Conservation (phyloP, 2,888 invertebrate species). For the Ectemnius lituratus region DNA sequence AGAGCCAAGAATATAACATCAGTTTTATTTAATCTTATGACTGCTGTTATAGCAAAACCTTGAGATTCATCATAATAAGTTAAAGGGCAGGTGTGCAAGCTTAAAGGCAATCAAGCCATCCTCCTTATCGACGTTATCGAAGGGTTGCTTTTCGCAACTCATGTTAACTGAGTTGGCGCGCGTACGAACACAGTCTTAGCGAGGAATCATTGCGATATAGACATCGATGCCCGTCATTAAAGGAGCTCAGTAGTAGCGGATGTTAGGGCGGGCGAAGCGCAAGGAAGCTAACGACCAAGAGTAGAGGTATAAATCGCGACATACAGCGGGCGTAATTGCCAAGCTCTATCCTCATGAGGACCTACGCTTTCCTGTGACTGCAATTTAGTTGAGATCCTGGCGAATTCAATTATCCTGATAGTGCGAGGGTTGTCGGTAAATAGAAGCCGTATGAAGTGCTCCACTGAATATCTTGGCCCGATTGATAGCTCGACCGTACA, state of each 20-base stretch:
- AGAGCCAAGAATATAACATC: no score
- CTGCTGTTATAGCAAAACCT: no score
- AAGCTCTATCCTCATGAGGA: constrained; percentile 18
- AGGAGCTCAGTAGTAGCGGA: constrained; percentile 1
- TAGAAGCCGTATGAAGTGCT: no score
- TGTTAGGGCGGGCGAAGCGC: neutral
- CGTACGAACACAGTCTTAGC: no score
- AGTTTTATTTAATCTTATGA: no score
- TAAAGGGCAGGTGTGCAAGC: no score
- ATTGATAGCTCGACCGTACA: constrained; percentile 21
- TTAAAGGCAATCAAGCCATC: no score
- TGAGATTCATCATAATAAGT: no score
- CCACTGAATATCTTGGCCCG: constrained; percentile 10
- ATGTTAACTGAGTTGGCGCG: no score
- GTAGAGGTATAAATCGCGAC: constrained; percentile 27
- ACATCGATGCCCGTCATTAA: constrained; percentile 15
- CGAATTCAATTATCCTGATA: constrained; percentile 45
- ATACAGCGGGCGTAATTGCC: constrained; percentile 34
- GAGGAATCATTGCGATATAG: neutral
- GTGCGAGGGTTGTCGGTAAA: neutral
- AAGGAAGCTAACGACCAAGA: constrained; percentile 4
- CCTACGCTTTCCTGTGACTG: constrained; percentile 25
- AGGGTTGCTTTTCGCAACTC: no score
- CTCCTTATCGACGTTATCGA: no score
- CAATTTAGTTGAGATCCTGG: constrained; percentile 22